Percentiles rank a stretch among this genome's conserved stretches.
Evolutionary conservation across 2,113 vertebrate species (phyloP).

Genomic region (Vireo altiloquus): DNA sequence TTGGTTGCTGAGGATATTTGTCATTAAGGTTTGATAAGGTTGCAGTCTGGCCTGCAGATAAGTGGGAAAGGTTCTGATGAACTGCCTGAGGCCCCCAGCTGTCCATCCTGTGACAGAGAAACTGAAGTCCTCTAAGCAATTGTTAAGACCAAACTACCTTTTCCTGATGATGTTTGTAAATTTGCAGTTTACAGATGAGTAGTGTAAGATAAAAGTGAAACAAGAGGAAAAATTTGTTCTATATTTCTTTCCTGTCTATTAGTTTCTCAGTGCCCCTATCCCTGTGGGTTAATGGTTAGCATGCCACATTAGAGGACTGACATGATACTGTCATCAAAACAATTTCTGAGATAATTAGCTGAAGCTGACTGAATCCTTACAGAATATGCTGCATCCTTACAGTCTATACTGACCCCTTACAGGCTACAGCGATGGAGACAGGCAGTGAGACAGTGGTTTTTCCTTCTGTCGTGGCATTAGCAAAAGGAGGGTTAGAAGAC

Average conservation of each 20-base stretch:
- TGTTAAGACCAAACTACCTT: neutral
- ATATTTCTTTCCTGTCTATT: neutral
- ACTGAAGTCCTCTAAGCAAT: neutral
- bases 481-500: neutral
- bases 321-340: neutral
- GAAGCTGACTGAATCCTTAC: neutral
- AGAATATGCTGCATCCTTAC: neutral
- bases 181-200: neutral
- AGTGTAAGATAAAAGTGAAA: neutral
- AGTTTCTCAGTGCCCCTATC: neutral
- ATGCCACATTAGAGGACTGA: neutral
- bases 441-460: neutral
- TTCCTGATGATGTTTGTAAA: neutral
- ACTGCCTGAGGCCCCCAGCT: neutral
- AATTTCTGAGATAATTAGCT: neutral
- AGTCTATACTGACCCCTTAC: neutral
- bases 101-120: neutral
- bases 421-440: rapidly evolving
- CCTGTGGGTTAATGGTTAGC: neutral
- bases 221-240: neutral
- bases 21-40: neutral
- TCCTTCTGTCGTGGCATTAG: neutral
- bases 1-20: neutral
- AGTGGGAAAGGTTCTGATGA: neutral
- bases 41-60: neutral